phyloP scores from a whole-genome alignment of 2,113 vertebrate genomes.

The Pseudopipra pipra region DNA sequence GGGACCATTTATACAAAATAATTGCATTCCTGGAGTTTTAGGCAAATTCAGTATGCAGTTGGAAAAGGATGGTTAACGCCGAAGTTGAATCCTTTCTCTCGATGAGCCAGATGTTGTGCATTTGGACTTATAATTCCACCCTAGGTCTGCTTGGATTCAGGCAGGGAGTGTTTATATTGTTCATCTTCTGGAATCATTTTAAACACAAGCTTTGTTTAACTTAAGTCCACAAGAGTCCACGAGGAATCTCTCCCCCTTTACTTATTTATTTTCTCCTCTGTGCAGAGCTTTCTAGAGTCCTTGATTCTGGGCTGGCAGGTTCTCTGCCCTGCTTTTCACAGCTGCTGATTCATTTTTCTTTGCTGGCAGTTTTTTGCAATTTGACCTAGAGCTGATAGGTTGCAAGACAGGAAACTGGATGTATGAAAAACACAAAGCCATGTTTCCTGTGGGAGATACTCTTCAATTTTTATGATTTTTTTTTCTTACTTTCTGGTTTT shows the following conservation, averaged over 20 bases:
- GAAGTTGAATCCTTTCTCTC: neutral
- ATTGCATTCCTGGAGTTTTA: neutral
- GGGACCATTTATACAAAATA: neutral
- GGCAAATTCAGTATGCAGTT: neutral
- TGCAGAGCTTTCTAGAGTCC: neutral
- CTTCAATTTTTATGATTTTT: neutral
- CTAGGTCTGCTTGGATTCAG: neutral
- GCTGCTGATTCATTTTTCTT: neutral
- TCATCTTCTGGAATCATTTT: neutral
- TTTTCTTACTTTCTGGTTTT: neutral
- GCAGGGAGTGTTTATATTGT: neutral
- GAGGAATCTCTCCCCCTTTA: neutral
- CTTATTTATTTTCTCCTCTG: neutral
- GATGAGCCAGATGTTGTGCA: neutral
- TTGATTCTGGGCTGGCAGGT: neutral
- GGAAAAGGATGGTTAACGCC: neutral
- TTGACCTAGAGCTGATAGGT: neutral
- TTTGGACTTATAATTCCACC: neutral
- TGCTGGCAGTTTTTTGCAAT: neutral
- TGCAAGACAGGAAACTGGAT: neutral
- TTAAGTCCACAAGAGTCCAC: neutral
- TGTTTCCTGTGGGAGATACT: neutral
- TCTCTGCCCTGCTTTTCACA: neutral
- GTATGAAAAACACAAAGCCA: neutral
- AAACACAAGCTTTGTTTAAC: neutral